Evolutionary conservation across 2,113 vertebrate species (phyloP).

Genomic region (Passer domesticus): DNA sequence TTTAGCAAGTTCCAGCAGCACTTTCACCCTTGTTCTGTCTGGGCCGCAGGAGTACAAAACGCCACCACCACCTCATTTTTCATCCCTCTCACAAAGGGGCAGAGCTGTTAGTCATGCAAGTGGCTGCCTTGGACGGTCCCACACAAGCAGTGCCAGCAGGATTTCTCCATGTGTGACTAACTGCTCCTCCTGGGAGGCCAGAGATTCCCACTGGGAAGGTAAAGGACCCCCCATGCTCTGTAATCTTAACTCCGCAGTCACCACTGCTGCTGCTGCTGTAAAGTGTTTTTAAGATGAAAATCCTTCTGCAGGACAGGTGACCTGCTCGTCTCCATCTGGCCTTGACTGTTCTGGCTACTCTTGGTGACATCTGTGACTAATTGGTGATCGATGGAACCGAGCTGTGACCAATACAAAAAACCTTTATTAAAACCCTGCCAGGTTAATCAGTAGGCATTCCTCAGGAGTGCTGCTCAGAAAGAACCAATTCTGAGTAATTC

Average conservation of each 20-base stretch:
- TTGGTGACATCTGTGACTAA: conserved; percentile 75
- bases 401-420: conserved; percentile 72
- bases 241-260: not conserved
- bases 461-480: not conserved
- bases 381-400: conserved; percentile 55
- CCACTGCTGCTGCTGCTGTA: not conserved
- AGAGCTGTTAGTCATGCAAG: not conserved
- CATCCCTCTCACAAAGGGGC: not conserved
- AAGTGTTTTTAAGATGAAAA: conserved; percentile 67
- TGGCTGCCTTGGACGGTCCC: not conserved
- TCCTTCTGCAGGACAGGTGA: conserved; percentile 59
- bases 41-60: not conserved
- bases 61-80: not conserved
- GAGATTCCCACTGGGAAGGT: not conserved
- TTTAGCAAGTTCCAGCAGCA: conserved; percentile 30
- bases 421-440: conserved; percentile 41
- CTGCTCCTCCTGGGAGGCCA: not conserved
- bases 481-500: not conserved
- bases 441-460: not conserved
- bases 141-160: not conserved
- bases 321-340: conserved; percentile 52
- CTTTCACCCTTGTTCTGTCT: not conserved
- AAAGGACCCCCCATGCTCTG: not conserved
- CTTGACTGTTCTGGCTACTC: conserved; percentile 59
- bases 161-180: not conserved